Evolutionary conservation across 2,113 vertebrate species (phyloP).

Genomic region (Fregetta grallaria): DNA sequence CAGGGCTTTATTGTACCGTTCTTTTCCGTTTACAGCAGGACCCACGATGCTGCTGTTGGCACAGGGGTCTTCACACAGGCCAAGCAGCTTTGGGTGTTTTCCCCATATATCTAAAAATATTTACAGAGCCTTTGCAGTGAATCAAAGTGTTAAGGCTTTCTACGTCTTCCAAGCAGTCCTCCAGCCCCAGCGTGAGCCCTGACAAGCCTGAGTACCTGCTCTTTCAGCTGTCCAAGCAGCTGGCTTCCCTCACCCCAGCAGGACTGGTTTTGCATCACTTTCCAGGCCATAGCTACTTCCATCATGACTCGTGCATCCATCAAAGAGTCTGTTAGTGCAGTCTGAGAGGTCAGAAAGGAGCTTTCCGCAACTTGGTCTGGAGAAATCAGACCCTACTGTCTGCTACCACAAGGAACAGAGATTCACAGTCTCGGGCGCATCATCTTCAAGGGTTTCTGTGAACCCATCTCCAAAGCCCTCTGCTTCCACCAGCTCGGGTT

Average conservation of each 20-base stretch:
- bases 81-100: background rate
- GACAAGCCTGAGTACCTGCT: background rate
- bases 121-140: background rate
- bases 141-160: background rate
- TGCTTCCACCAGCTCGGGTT: conserved; percentile 78
- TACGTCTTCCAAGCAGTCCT: background rate
- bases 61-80: background rate
- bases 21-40: rapidly evolving
- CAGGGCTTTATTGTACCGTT: background rate
- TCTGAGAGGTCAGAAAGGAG: background rate
- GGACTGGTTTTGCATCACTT: background rate
- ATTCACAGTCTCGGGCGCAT: background rate
- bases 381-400: rapidly evolving
- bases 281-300: background rate
- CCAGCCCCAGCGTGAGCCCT: background rate
- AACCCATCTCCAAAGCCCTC: conserved; percentile 89
- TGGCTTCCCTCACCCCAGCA: background rate
- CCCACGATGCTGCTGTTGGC: background rate
- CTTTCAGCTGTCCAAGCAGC: background rate
- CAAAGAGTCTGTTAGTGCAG: background rate
- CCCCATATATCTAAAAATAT: background rate
- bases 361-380: background rate
- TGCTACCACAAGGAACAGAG: conserved; percentile 63
- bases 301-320: rapidly evolving
- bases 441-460: conserved; percentile 47